Evolutionary conservation across 2,888 invertebrate species (phyloP).

Genomic region (Acleris emargana): DNA sequence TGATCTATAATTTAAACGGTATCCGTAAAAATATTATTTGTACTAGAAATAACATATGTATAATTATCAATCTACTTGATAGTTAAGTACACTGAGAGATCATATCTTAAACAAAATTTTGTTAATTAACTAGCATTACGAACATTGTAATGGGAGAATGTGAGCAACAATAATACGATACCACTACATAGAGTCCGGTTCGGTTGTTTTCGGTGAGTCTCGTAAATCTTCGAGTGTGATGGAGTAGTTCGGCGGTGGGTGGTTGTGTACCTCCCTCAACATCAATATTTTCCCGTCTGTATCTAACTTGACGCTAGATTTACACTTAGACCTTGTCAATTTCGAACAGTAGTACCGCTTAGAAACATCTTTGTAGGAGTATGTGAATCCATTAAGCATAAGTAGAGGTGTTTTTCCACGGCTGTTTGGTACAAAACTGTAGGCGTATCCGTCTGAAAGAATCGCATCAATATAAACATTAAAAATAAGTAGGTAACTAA

Average conservation of each 20-base stretch:
- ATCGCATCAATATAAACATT: not conserved
- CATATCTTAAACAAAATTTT: no score
- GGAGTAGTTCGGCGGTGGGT: conserved; percentile 18
- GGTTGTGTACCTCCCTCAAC: conserved; percentile 24
- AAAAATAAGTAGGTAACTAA: not conserved
- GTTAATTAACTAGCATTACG: no score
- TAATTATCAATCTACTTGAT: no score
- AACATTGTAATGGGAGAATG: no score
- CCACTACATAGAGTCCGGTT: not conserved
- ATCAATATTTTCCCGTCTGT: conserved; percentile 12
- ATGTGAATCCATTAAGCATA: conserved; percentile 30
- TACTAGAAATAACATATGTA: no score
- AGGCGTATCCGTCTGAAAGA: conserved; percentile 26
- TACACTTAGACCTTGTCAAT: conserved; percentile 28
- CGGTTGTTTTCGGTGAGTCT: not conserved
- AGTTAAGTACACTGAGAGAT: no score
- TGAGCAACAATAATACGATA: no score
- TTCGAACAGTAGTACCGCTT: conserved; percentile 35
- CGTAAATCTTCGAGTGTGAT: conserved; percentile 6
- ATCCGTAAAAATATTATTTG: no score
- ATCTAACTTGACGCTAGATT: conserved; percentile 32
- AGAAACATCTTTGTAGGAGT: conserved; percentile 30
- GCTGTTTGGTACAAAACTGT: conserved; percentile 33
- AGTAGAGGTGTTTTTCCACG: conserved; percentile 29
- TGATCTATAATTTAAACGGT: not conserved